Evolutionary conservation across 2,888 invertebrate genomes (phyloP), one percentile per base, ranked within the genome.

Genomic region (Pseudococcus jackbeardsleyi): DNA sequence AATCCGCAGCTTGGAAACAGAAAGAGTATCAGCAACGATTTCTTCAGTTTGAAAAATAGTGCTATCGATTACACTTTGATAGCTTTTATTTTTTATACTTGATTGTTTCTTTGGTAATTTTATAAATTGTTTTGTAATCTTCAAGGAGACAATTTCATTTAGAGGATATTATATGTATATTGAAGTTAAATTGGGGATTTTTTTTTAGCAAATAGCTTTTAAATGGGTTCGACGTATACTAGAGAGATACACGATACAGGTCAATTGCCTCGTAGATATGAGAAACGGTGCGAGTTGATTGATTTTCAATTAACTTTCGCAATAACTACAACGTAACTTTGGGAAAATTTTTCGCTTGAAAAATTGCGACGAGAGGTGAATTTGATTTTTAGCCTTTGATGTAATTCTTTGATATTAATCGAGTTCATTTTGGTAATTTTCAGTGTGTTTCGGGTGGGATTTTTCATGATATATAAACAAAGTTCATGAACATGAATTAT

Each of bases 81-180:
- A 82, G 79, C 19, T 82, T 82, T 46, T 22, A 46, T 82, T 19
- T 46, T 46, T 82, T 46, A 46, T 82, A 82, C 46, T 46, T 82
- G 42, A 79, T 79, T 79, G 79, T 82, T 82, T 72, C 33, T 33
- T 72, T 72, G 33, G 33, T 33, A 72, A 72, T 72, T 33, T 72
- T 9, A 9, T 72, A 15, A 26, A 72, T 72, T 33, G 33, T 72
- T 72, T 33, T 19, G 33, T 72, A 33, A 72, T 72, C 72, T 72
- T 19, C 8, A 6, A 8, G 33, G 17, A 72, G 72, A 72, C 12
- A 15, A 33, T 26, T 72, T 72, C 33, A 72, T 54, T 54, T 17
- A 54, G 54, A 5, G 26, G 26, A 26, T 26, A 68, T 12, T 26
- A 0, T 5, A 9, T 64, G 15, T 12, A 15, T 26, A 68, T 68